Base-by-base conservation (phyloP, 2,113 vertebrate genomes). In the Talpa occidentalis region DNA sequence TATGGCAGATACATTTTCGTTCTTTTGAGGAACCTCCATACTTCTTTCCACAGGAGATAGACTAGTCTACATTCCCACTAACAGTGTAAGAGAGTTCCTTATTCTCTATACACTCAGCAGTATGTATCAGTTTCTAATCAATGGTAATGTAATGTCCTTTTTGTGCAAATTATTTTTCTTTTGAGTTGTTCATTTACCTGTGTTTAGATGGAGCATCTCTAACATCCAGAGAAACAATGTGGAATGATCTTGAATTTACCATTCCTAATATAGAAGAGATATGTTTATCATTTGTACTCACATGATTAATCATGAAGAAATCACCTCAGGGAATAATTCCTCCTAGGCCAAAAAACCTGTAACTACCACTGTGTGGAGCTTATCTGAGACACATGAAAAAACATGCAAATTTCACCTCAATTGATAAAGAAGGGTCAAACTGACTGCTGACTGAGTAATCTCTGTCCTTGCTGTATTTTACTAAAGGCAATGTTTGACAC, bases 201-300 rank as follows among this genome's bases (percentile, higher is more conserved):
- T 42, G 2, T 86, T 70, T 91, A 26, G 95, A 49, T 91, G 88
- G 78, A 89, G 72, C 59, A 80, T 96, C 37, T 89, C 47, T 82
- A 91, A 91, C 26, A 94, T 76, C 5, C 59, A 90, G 6, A 90
- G 12, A 76, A 76, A 66, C 4, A 59, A n/a, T 42, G 49, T 66
- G 85, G 17, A 87, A 87, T 30, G 11, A 56, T 82, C 62, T 66
- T 74, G 15, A 76, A 95, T 83, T 74, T 79, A 49, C 64, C 30
- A 64, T 9, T 87, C n/a, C 40, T 70, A 72, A 49, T 64, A 84
- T 42, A 60, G 74, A 69, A 92, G 26, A 93, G 42, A 79, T 4
- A 37, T 47, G 83, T 84, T 79, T 52, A 47, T 40, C 22, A 77
- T 67, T 81, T 82, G 28, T 56, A 44, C 67, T 42, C 83, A 84